phyloP scores from a whole-genome alignment of 2,113 vertebrate species.

The Cariama cristata region DNA sequence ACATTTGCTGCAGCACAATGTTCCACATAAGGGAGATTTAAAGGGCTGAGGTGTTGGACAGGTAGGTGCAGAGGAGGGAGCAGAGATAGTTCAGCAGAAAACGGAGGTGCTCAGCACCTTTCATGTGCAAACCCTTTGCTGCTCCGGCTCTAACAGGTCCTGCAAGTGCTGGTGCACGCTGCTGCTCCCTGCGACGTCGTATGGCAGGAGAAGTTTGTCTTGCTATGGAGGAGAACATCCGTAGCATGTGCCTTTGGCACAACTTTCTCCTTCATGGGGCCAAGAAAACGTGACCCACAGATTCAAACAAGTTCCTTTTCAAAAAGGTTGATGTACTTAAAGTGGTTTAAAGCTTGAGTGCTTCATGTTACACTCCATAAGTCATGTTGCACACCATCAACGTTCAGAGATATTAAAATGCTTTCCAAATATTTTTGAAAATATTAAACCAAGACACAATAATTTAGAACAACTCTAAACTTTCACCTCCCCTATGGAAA shows the following conservation, averaged over 20 bases:
- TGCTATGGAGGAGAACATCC: too few relatives aligned
- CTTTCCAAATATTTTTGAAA: not conserved
- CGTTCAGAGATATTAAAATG: not conserved
- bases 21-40: not conserved
- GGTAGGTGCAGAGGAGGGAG: not conserved
- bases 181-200: rapidly evolving
- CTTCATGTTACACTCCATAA: rapidly evolving
- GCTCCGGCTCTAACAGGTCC: not conserved
- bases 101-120: not conserved
- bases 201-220: rapidly evolving
- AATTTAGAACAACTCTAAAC: not conserved
- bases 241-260: rapidly evolving
- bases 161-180: rapidly evolving
- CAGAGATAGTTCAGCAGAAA: not conserved
- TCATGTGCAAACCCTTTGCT: rapidly evolving
- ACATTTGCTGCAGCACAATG: not conserved
- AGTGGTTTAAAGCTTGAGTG: not conserved
- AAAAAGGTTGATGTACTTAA: rapidly evolving
- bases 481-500: not conserved
- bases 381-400: too few relatives aligned
- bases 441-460: not conserved
- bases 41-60: not conserved
- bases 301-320: too few relatives aligned
- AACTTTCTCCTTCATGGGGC: not conserved
- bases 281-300: not conserved